phyloP scores from a whole-genome alignment of 2,113 vertebrate genomes.

The Nematolebias whitei region DNA sequence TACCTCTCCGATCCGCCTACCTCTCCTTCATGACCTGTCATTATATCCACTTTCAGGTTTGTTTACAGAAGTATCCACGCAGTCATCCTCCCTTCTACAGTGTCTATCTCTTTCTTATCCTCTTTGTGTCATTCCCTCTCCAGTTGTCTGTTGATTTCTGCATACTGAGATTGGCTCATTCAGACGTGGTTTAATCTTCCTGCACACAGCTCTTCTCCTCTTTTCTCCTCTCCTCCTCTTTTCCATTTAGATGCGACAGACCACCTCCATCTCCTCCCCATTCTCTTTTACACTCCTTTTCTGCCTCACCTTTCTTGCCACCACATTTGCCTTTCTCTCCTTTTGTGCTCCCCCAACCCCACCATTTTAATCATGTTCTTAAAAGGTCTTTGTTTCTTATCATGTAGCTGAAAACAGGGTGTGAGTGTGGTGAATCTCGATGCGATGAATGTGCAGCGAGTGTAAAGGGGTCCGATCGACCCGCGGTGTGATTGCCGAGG shows the following conservation, averaged over 20 bases:
- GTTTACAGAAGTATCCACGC: conserved; percentile 58
- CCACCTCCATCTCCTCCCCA: conserved; percentile 1
- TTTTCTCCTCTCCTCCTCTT: conserved; percentile 25
- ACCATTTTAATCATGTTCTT: conserved; percentile 56
- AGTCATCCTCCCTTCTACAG: conserved; percentile 29
- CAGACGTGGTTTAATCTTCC: conserved; percentile 30
- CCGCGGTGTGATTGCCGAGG: conserved; percentile 38
- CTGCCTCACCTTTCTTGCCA: conserved; percentile 11
- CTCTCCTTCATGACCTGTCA: conserved; percentile 45
- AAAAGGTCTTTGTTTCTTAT: conserved; percentile 26
- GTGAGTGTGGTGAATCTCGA: conserved; percentile 13
- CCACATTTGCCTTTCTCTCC: conserved; percentile 5
- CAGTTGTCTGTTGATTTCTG: conserved; percentile 43
- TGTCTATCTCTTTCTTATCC: conserved; percentile 46
- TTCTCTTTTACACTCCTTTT: conserved; percentile 25
- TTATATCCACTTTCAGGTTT: conserved; percentile 61
- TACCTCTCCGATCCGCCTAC: conserved; percentile 37
- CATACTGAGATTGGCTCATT: conserved; percentile 64
- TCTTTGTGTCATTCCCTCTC: conserved; percentile 51
- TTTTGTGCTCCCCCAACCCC: conserved; percentile 5
- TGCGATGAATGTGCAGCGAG: conserved; percentile 5
- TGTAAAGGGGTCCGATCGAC: conserved; percentile 38
- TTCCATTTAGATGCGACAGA: conserved; percentile 39
- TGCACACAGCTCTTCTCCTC: conserved; percentile 20
- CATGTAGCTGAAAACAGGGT: conserved; percentile 28